phyloP scores from a whole-genome alignment of 2,113 vertebrate genomes.

The Festucalex cinctus region DNA sequence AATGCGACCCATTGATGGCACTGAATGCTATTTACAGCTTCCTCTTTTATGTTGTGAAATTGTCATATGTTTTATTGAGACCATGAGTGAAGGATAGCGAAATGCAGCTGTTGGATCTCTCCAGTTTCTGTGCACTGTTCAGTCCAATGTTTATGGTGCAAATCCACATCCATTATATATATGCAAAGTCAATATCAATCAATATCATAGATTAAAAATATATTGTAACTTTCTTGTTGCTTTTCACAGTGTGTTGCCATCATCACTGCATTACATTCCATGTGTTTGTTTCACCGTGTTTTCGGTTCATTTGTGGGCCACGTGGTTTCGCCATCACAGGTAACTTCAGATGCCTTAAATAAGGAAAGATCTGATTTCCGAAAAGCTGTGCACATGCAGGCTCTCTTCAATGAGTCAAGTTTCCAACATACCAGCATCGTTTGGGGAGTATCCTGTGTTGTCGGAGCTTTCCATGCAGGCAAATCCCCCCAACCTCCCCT shows the following conservation, averaged over 20 bases:
- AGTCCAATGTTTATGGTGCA: not conserved
- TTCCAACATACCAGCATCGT: constrained; percentile 40
- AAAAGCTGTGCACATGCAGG: constrained; percentile 10
- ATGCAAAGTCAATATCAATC: no score
- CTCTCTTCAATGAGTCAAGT: constrained; percentile 30
- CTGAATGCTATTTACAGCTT: not conserved
- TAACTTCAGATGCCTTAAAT: constrained; percentile 25
- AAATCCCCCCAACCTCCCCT: not conserved
- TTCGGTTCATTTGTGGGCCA: constrained; percentile 17
- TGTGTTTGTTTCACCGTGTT: not conserved
- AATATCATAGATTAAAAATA: no score
- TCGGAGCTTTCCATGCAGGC: constrained; percentile 29
- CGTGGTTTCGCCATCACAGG: constrained; percentile 26
- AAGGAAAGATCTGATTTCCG: constrained; percentile 32
- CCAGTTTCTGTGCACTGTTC: not conserved
- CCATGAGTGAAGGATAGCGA: not conserved
- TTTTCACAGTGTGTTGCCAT: not conserved
- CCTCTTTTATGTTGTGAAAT: not conserved
- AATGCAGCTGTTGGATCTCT: not conserved
- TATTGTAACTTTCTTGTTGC: not conserved
- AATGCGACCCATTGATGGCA: not conserved
- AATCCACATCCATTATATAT: not conserved
- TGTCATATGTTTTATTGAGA: not conserved
- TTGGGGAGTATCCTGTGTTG: constrained; percentile 28
- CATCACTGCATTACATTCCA: constrained; percentile 3